Percentiles rank a stretch among this genome's conserved stretches.
These are phyloP conservation scores for Hirundichthys speculiger DNA, from an alignment of 2,113 vertebrate genomes.

Conservation along the genomic window DNA sequence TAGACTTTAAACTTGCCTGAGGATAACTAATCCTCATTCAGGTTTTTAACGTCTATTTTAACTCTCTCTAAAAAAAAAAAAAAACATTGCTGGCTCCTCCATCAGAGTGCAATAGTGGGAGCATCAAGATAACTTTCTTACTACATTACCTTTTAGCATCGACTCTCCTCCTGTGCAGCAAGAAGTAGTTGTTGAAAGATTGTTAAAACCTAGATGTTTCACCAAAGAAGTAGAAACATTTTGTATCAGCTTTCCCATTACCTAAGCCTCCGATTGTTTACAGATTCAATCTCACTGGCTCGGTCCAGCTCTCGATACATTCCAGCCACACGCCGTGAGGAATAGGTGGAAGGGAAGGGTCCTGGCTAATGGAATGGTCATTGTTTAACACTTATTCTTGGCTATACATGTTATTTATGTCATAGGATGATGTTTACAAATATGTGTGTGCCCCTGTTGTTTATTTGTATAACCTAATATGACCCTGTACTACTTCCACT, in stretches of 20 bases:
- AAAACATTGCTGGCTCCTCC: background rate
- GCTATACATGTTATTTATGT: conserved; percentile 56
- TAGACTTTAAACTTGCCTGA: too few relatives aligned
- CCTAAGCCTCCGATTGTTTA: conserved; percentile 3
- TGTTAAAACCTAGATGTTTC: background rate
- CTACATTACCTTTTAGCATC: background rate
- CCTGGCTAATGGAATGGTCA: conserved; percentile 51
- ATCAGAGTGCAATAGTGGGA: background rate
- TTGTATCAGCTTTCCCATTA: background rate
- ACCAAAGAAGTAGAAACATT: background rate
- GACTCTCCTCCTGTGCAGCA: background rate
- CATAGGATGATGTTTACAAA: conserved; percentile 29
- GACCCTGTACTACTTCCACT: background rate
- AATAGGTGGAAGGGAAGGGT: conserved; percentile 75
- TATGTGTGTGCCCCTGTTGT: conserved; percentile 4
- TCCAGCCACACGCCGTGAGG: conserved; percentile 50
- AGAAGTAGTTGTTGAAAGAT: background rate
- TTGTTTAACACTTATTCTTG: conserved; percentile 70
- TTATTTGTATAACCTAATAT: conserved; percentile 22
- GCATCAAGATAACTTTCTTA: background rate
- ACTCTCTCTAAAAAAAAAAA: too few relatives aligned
- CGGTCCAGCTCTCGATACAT: conserved; percentile 23
- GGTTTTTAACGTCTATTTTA: background rate
- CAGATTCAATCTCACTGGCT: conserved; percentile 20
- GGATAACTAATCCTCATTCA: too few relatives aligned